Base-by-base conservation (phyloP, 2,797 vertebrate genomes). In the Sebastolobus altivelis region DNA sequence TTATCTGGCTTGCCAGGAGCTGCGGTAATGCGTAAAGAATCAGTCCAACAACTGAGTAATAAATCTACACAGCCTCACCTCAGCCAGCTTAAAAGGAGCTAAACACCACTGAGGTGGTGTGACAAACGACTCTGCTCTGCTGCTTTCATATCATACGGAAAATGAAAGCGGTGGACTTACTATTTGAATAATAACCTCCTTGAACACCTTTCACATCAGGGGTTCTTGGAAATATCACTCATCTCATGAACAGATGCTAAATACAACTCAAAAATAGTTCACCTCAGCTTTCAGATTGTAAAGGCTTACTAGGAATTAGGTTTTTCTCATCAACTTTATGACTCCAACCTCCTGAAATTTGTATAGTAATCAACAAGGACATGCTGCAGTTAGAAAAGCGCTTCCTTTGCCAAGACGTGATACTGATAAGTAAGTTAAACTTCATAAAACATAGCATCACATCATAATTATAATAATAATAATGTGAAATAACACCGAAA, bases 1-100 rank as follows among this genome's bases (percentile, higher is more conserved):
- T 94, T 93, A 93, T 93, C 83, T 74, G 87, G 81, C 79, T 6
- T 70, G 83, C 68, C 83, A 54, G 65, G 80, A 88, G 91, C 66
- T 2, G 61, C 81, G 8, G 83, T 91, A 87, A 92, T 88, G 85
- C 33, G 84, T 79, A 80, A 82, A 85, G 83, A 93, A 90, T 88
- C 90, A 80, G 90, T 83, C 71, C 83, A 83, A 88, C 84, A 81
- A 79, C 83, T 35, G 82, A 78, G 90, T 76, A 72, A 84, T 94
- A 94, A 93, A 94, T 94, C 92, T 84, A 27, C 76, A 63, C 40
- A 31, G 46, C 38, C 63, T 38, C 66, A 79, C 89, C 66, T 85
- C 77, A 82, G 74, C 61, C 77, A 9, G 65, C 72, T 68, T 73
- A 78, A 84, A 72, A 82, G 79, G 37, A 84, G 87, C 87, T 89